phyloP scores from a whole-genome alignment of 2,113 vertebrate genomes.

The Podocnemis expansa region DNA sequence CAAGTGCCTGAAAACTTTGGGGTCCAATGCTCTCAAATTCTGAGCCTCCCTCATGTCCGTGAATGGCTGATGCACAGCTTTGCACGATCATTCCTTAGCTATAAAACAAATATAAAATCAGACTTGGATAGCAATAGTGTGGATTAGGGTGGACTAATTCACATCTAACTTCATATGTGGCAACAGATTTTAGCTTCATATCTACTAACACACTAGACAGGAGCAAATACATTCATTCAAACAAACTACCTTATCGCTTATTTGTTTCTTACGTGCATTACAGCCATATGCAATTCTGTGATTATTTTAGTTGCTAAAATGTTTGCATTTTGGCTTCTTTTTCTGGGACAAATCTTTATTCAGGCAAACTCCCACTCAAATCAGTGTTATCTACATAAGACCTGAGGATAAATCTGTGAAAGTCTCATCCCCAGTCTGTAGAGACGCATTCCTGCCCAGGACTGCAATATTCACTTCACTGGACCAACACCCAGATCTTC shows the following conservation, averaged over 20 bases:
- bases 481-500: not conserved
- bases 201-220: not conserved
- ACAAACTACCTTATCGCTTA: fast-evolving
- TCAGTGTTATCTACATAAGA: not conserved
- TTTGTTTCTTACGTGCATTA: not conserved
- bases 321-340: constrained; percentile 9
- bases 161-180: fast-evolving
- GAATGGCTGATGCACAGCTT: not conserved
- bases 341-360: constrained; percentile 1
- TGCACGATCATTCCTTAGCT: not conserved
- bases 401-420: not conserved
- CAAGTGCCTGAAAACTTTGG: not conserved
- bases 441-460: not conserved
- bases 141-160: not conserved
- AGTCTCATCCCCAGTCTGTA: not conserved
- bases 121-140: not conserved
- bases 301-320: not conserved
- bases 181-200: not conserved
- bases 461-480: constrained; percentile 33
- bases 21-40: not conserved
- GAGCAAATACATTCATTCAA: fast-evolving
- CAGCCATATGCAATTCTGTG: not conserved
- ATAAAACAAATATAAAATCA: not conserved
- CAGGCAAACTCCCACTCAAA: not conserved
- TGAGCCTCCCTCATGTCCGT: not conserved